Conservation (phyloP, 2,113 vertebrate species). For the Elephas maximus region DNA sequence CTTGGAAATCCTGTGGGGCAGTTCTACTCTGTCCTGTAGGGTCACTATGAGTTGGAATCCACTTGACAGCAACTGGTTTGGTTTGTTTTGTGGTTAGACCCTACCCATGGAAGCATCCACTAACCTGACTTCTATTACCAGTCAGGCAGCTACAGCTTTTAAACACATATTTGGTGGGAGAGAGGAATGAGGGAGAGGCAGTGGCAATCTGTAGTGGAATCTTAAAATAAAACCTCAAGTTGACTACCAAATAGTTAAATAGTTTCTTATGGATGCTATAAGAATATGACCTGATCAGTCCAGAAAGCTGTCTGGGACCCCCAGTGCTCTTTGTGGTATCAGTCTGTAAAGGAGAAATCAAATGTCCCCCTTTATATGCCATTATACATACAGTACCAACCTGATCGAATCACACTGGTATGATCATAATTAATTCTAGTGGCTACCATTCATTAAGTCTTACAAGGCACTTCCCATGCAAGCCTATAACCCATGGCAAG, state of each 20-base stretch:
- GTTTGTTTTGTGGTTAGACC: no score
- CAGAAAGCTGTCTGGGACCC: background rate
- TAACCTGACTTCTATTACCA: background rate
- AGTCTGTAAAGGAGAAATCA: background rate
- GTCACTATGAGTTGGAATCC: no score
- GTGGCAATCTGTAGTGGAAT: background rate
- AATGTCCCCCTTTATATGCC: background rate
- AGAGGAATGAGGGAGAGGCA: background rate
- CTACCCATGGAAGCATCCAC: background rate
- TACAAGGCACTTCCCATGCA: background rate
- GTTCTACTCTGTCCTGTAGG: no score
- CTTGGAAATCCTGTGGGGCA: no score
- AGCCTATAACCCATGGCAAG: background rate
- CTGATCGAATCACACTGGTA: background rate
- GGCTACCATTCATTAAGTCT: background rate
- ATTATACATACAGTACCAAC: background rate
- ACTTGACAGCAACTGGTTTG: no score
- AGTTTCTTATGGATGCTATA: background rate
- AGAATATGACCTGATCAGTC: background rate
- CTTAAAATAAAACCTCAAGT: background rate
- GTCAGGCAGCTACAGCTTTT: background rate
- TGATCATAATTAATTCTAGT: background rate
- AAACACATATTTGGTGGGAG: background rate
- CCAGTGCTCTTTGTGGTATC: background rate
- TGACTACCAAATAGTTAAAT: no score